phyloP scores from a whole-genome alignment of 2,888 invertebrate species.

The Rhyacophila evoluta region DNA sequence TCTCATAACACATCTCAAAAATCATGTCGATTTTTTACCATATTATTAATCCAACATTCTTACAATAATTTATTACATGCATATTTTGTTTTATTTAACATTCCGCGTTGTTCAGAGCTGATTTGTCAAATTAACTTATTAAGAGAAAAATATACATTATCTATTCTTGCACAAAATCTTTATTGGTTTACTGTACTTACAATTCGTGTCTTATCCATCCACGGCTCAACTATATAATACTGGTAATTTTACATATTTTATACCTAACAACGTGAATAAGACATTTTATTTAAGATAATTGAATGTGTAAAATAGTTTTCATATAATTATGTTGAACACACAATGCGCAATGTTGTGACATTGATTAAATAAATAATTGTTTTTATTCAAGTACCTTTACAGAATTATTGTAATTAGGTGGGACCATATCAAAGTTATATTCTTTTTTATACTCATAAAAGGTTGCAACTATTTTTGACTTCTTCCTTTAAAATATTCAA shows the following conservation, averaged over 20 bases:
- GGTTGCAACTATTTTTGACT: not conserved
- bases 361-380: too few species aligned
- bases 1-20: not conserved
- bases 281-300: not conserved
- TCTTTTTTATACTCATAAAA: not conserved
- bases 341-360: not conserved
- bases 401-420: conserved; percentile 39
- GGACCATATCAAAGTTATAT: conserved; percentile 49
- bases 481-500: not conserved
- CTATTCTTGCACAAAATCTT: not conserved
- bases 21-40: not conserved
- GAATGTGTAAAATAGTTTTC: not conserved
- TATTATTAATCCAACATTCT: not conserved
- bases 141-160: not conserved
- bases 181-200: not conserved
- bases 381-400: not conserved
- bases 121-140: not conserved
- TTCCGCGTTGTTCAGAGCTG: not conserved
- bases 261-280: conserved; percentile 1
- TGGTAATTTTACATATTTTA: not conserved
- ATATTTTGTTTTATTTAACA: not conserved
- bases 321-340: not conserved
- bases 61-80: not conserved
- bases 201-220: not conserved
- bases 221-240: not conserved